Base-by-base conservation (phyloP, 2,888 invertebrate genomes). In the Ectemnius lituratus region DNA sequence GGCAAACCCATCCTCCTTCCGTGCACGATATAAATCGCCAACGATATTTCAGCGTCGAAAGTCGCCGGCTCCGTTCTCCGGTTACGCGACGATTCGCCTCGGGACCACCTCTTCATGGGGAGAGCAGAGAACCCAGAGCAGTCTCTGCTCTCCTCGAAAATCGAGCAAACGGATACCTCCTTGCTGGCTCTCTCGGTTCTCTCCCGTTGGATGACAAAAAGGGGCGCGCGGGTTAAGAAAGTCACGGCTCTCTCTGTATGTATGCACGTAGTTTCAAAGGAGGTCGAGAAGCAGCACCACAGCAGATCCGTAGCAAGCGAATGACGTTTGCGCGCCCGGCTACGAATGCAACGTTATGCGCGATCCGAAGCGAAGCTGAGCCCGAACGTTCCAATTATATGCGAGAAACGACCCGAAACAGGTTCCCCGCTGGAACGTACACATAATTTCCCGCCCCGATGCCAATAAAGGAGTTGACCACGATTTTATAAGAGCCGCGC, bases 351-450 rank as follows among this genome's bases (percentile, higher is more conserved):
- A 73, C 76, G 82, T 72, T 73, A 65, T 79, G 81, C 79, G 77
- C 79, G 64, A 60, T 37, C 52, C 52, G 52, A 52, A 13, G 8
- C 37, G 37, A 37, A 72, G 72, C 67, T 70, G 70, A 75, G 69
- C 78, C 78, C 81, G 84, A 84, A 87, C 86, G 88, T 88, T 88
- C 88, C 88, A 89, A 89, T 89, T 89, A 89, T 88, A 88, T 80
- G 83, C 78, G 85, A 88, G 88, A 86, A 86, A 87, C 84, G 85
- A 79, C 75, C 81, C 83, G 85, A 87, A 89, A 89, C 89, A 87
- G 88, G 89, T 89, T 89, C 84, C 83, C 79, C 80, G 75, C 56
- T 80, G 89, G 88, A 88, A 89, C 88, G 89, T 86, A 86, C 87
- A 87, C 87, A 88, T 89, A 87, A 89, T 89, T 88, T 89, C 84